phyloP scores from a whole-genome alignment of 2,113 vertebrate species.

The Hucho hucho region DNA sequence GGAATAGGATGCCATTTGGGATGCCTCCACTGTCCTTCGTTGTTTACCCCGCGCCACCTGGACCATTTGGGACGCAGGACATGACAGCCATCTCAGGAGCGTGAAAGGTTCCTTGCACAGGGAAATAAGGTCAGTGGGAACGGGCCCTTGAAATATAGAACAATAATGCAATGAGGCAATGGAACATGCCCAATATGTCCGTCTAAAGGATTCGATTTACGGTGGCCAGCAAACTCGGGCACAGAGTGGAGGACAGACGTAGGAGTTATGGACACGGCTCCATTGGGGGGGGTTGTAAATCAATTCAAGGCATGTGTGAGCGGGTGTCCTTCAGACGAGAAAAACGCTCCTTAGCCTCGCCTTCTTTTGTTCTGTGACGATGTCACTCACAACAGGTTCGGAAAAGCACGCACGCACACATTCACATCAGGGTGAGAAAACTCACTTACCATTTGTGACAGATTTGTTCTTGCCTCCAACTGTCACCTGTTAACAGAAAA shows the following conservation, averaged over 20 bases:
- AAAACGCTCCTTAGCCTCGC: slow-evolving; percentile 13
- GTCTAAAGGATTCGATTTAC: slow-evolving; percentile 56
- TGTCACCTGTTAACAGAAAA: slow-evolving; percentile 50
- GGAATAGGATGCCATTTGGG: no score
- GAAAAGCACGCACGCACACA: slow-evolving; percentile 18
- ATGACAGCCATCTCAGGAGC: slow-evolving; percentile 49
- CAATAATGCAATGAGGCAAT: background rate
- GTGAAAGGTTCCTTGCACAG: slow-evolving; percentile 57
- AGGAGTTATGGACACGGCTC: slow-evolving; percentile 16
- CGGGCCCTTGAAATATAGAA: slow-evolving; percentile 63
- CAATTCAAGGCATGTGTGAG: background rate
- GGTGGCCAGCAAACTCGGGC: slow-evolving; percentile 26
- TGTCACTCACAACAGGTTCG: slow-evolving; percentile 16
- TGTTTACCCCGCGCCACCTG: no score
- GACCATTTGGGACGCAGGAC: background rate
- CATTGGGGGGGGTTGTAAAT: slow-evolving; percentile 28
- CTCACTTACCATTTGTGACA: slow-evolving; percentile 49
- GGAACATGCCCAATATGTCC: slow-evolving; percentile 41
- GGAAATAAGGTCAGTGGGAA: slow-evolving; percentile 61
- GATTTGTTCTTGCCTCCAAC: slow-evolving; percentile 64
- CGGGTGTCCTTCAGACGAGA: background rate
- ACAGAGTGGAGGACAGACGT: slow-evolving; percentile 22
- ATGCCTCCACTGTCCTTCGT: no score
- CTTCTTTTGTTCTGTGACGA: slow-evolving; percentile 1
- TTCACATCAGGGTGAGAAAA: background rate